Conservation (phyloP, 2,888 invertebrate genomes). For the Andrena marginata region DNA sequence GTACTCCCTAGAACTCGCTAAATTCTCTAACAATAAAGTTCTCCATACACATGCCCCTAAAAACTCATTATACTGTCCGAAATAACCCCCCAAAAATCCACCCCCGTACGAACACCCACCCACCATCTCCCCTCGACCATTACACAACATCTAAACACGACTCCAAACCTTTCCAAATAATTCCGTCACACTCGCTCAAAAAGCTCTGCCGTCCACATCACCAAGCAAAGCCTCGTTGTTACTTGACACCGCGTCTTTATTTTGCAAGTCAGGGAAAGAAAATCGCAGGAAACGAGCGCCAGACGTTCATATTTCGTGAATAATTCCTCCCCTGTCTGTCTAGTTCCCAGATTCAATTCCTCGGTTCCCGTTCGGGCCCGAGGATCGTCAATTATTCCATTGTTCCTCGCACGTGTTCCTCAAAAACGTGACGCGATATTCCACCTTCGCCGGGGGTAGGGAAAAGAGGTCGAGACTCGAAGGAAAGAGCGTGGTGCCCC, state of each 20-base stretch:
- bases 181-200: neutral
- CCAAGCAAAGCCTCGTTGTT: neutral
- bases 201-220: neutral
- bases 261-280: neutral
- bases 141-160: no score
- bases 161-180: neutral
- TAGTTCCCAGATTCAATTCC: constrained; percentile 2
- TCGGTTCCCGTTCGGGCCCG: neutral
- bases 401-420: constrained; percentile 10
- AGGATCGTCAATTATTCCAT: constrained; percentile 37
- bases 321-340: neutral
- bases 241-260: neutral
- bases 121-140: no score
- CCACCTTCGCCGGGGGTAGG: neutral
- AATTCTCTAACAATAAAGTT: no score
- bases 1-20: no score
- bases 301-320: neutral
- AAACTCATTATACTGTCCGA: no score
- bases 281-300: neutral
- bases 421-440: constrained; percentile 7
- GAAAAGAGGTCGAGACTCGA: neutral
- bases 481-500: neutral
- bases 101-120: no score
- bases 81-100: no score
- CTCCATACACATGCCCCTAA: no score